Evolutionary conservation across 2,888 invertebrate genomes (phyloP).

Genomic region (Pristionchus mayeri): DNA sequence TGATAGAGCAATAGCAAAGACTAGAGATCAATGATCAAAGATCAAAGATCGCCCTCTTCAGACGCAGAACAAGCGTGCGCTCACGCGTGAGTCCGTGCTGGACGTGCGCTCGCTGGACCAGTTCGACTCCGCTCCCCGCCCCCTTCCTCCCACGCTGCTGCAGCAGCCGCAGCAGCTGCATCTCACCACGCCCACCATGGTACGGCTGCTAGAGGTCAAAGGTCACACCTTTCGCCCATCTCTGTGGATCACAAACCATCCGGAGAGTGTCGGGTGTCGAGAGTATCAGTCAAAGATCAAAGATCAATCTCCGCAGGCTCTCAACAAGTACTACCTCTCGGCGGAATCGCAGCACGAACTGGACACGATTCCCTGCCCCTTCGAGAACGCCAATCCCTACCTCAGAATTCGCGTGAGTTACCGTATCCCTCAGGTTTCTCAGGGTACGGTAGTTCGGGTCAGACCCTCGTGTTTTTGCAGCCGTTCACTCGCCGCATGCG

Average conservation of each 20-base stretch:
- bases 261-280: no score
- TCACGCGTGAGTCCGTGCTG: conserved; percentile 10
- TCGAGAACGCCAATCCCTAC: conserved; percentile 35
- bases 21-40: conserved; percentile 11
- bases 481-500: conserved; percentile 30
- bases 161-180: not conserved
- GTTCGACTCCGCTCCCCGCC: not conserved
- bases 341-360: conserved; percentile 20
- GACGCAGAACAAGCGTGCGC: conserved; percentile 30
- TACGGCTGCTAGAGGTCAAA: not conserved
- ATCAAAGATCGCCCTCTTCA: not conserved
- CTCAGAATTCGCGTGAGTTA: not conserved
- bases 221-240: not conserved
- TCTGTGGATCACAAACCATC: not conserved
- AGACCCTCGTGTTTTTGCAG: no score
- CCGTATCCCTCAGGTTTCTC: no score
- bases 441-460: no score
- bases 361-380: not conserved
- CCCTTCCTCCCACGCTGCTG: not conserved
- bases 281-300: not conserved
- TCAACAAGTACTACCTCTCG: conserved; percentile 37
- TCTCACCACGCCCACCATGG: conserved; percentile 6
- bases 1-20: no score
- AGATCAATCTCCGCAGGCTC: not conserved
- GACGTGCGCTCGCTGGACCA: conserved; percentile 1